Base-by-base conservation (phyloP, 2,888 invertebrate species). In the Ametastegia equiseti region DNA sequence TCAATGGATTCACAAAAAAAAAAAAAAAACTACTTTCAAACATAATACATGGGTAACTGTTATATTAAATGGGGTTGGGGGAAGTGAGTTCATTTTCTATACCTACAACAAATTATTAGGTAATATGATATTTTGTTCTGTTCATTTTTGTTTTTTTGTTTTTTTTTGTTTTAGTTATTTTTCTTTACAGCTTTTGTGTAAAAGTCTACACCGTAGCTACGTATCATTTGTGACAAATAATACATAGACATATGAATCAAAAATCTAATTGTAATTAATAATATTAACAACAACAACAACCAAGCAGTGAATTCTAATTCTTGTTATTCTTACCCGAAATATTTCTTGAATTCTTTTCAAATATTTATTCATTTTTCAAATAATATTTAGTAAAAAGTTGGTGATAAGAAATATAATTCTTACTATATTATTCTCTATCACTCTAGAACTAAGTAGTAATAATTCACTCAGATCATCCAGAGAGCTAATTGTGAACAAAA, bases 381-480 rank as follows among this genome's bases (percentile, higher is more conserved):
- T n/a, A n/a, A n/a, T n/a, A n/a, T n/a, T n/a, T n/a, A n/a, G n/a
- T n/a, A n/a, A n/a, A n/a, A n/a, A n/a, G n/a, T n/a, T n/a, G n/a
- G n/a, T n/a, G n/a, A n/a, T n/a, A n/a, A n/a, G 33, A 30, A 73
- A 75, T 75, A 36, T 36, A 39, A 13, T 50, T 75, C 33, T 75
- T 54, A 73, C 54, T 19, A 7, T 39, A 9, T 36, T 23, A 15
- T 60, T 60, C 13, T 30, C 30, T 30, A 60, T 30, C 30, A n/a
- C n/a, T 4, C 60, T 60, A 60, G 13, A 60, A 60, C 23, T 60
- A 60, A 5, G 13, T 30, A 15, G 15, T 60, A 30, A 13, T 63
- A 63, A 30, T 71, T 71, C 71, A 47, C 45, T 71, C 45, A 71
- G 71, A 71, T 71, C 27, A 45, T 71, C 30, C 45, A 45, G 71